Base-by-base conservation (phyloP, 2,888 invertebrate genomes). In the Punctoribates punctum region DNA sequence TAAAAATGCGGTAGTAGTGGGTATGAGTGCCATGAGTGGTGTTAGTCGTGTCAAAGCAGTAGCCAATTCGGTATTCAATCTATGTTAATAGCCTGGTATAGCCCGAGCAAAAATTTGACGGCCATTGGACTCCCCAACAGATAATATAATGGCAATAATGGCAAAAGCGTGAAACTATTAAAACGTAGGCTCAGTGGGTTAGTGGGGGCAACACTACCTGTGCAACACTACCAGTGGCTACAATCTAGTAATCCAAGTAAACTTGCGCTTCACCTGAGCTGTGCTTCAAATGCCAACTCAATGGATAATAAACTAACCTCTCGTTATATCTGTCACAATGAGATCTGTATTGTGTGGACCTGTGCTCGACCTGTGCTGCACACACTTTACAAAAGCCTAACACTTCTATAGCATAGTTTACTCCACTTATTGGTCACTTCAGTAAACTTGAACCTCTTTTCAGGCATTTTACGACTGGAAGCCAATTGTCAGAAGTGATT, bases 101-200 rank as follows among this genome's bases (percentile, higher is more conserved):
- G 20, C 51, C 51, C n/a, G 51, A 6, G 20, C 51, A 62, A 62
- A 27, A 62, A 62, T 62, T 62, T 62, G 62, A 62, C 25, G 25
- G 27, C 27, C 62, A 23, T 62, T 54, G 6, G 27, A 62, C 62
- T 25, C 25, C 62, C 62, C 62, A 62, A 27, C 62, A 27, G 62
- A 62, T 62, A 62, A 62, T 62, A 51, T 51, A 62, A n/a, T n/a
- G n/a, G n/a, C 34, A 34, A 34, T 34, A 34, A 62, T 62, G 62
- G 62, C 62, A 62, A 62, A 62, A 62, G 62, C 62, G 62, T 62
- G 62, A 62, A 62, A 62, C 62, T 62, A 62, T 62, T 62, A 25
- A 62, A 62, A 62, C 29, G 62, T 27, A 62, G 27, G 62, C 62
- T 20, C 25, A 62, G 62, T 62, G 27, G 29, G 62, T 25, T 51